Conservation (phyloP, 2,113 vertebrate genomes). For the rat (Rattus norvegicus) region DNA sequence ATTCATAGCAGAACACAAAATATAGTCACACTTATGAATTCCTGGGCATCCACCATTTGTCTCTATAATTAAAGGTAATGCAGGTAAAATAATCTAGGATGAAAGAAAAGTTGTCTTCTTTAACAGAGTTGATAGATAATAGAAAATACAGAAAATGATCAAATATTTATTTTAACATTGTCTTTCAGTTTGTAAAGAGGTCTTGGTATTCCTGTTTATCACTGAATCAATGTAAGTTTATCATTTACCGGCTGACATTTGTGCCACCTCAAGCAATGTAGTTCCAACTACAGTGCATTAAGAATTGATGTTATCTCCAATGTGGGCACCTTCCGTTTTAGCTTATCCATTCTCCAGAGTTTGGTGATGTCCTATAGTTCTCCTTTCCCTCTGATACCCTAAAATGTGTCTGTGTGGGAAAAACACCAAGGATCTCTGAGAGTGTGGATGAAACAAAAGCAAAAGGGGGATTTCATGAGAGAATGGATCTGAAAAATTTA, state of each 20-base stretch:
- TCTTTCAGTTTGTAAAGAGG: conserved; percentile 13
- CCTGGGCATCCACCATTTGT: background rate
- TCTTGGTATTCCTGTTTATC: background rate
- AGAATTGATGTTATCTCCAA: background rate
- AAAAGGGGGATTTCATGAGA: background rate
- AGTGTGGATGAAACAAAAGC: background rate
- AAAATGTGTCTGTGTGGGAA: background rate
- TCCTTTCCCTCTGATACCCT: background rate
- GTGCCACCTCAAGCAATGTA: background rate
- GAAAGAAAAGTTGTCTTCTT: background rate
- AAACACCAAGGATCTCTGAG: background rate
- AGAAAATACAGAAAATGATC: conserved; percentile 27
- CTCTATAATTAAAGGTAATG: conserved; percentile 25
- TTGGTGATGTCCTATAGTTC: background rate
- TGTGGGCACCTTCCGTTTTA: background rate
- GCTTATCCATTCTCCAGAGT: background rate
- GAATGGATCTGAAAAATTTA: background rate
- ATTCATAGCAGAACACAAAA: conserved; percentile 42
- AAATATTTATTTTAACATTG: conserved; percentile 39
- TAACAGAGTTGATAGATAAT: background rate
- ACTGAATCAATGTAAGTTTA: background rate
- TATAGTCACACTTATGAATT: background rate
- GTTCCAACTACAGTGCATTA: conserved; percentile 31
- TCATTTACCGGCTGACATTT: background rate
- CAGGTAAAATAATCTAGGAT: background rate